Conservation (phyloP, 2,113 vertebrate species). For the Chloropsis cyanopogon region DNA sequence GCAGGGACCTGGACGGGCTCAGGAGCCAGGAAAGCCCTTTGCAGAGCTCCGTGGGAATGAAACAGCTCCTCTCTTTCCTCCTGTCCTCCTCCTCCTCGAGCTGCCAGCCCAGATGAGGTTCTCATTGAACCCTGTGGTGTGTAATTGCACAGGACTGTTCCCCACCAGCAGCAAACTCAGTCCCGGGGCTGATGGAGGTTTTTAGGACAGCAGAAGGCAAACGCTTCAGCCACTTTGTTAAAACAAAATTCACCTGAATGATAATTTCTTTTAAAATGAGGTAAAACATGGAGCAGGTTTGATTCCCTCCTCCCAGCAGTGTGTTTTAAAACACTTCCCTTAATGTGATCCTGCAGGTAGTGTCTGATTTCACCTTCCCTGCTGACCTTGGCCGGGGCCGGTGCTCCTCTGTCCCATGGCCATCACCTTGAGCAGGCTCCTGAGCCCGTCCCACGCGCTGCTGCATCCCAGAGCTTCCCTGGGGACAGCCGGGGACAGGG, state of each 20-base stretch:
- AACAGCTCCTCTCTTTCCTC: neutral
- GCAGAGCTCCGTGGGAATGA: neutral
- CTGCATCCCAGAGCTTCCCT: neutral
- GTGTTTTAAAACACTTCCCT: neutral
- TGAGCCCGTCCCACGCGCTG: rapidly evolving
- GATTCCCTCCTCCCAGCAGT: neutral
- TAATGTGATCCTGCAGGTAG: neutral
- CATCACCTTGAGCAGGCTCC: neutral
- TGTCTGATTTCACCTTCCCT: neutral
- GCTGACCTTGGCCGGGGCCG: neutral
- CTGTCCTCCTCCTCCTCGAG: neutral
- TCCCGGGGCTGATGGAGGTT: neutral
- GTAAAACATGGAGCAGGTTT: neutral
- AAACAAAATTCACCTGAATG: neutral
- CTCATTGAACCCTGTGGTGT: neutral
- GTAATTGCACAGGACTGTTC: neutral
- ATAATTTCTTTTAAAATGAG: neutral
- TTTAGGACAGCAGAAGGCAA: neutral
- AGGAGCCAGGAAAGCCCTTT: slow-evolving; percentile 50
- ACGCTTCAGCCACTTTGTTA: rapidly evolving
- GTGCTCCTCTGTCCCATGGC: rapidly evolving
- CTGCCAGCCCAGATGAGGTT: neutral
- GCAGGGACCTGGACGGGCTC: neutral
- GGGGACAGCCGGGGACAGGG: neutral
- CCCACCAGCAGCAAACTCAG: neutral